A percentile compares a stretch with the other conserved stretches of the same genome.
Evolutionary conservation across 2,888 invertebrate genomes (phyloP).

Genomic region (Aleiodes leptofemur): DNA sequence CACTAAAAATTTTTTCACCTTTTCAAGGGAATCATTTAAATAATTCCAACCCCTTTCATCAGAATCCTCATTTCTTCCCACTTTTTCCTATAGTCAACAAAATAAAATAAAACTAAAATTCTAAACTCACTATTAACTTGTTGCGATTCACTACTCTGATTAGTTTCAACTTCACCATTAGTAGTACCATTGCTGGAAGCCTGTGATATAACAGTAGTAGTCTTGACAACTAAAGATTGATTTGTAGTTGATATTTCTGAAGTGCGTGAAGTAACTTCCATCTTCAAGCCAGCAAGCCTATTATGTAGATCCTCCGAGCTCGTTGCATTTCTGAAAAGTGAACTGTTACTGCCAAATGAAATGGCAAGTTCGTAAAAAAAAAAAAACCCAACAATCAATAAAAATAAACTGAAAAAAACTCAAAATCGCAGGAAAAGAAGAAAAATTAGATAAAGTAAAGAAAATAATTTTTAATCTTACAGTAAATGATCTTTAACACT

Average conservation of each 20-base stretch:
- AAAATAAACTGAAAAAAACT: conserved; percentile 34
- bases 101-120: background rate
- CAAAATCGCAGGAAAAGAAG: background rate
- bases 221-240: conserved; percentile 71
- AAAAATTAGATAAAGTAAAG: conserved; percentile 40
- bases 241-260: conserved; percentile 73
- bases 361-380: conserved; percentile 58
- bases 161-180: conserved; percentile 71
- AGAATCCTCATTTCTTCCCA: background rate
- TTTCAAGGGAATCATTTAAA: too few species aligned
- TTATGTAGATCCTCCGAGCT: conserved; percentile 73
- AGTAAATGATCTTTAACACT: conserved; percentile 92
- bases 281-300: conserved; percentile 72
- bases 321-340: conserved; percentile 73
- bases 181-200: conserved; percentile 69
- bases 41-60: background rate
- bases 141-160: conserved; percentile 68
- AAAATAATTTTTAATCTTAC: conserved; percentile 62
- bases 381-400: conserved; percentile 42
- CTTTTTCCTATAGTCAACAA: background rate
- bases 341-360: conserved; percentile 71
- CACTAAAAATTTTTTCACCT: too few species aligned
- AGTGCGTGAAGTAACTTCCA: conserved; percentile 73
- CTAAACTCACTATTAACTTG: conserved; percentile 72
- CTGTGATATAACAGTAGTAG: conserved; percentile 72